Evolutionary conservation across 1,140 invertebrate genomes (phyloP).

Genomic region (Panagrolaimus sp.): DNA sequence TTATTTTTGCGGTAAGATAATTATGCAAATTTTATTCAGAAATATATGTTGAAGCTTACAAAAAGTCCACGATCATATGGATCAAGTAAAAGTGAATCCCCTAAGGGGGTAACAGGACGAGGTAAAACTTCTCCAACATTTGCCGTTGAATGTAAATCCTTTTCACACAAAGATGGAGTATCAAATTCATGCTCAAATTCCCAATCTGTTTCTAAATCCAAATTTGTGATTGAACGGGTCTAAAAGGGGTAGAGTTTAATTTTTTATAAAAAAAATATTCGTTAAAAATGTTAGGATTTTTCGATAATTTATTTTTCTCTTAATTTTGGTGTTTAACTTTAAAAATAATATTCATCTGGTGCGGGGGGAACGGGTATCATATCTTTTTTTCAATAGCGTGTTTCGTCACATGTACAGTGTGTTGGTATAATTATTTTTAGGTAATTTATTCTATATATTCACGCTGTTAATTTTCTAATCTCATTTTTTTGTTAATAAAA

Average conservation of each 20-base stretch:
- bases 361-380: too few species aligned
- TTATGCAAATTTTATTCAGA: not conserved
- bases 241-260: too few species aligned
- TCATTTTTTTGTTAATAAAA: too few species aligned
- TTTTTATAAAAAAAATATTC: too few species aligned
- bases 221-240: slow-evolving; percentile 69
- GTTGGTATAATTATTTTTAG: too few species aligned
- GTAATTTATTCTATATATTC: too few species aligned
- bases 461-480: too few species aligned
- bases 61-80: slow-evolving; percentile 18
- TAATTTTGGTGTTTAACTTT: slow-evolving; percentile 37
- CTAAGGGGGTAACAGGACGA: slow-evolving; percentile 17
- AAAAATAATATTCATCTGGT: too few species aligned
- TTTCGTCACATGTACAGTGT: too few species aligned
- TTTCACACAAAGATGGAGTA: slow-evolving; percentile 62
- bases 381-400: too few species aligned
- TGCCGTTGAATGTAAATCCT: slow-evolving; percentile 60
- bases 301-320: too few species aligned
- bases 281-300: too few species aligned
- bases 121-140: slow-evolving; percentile 34
- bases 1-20: not conserved
- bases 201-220: slow-evolving; percentile 70
- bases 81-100: slow-evolving; percentile 9
- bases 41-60: not conserved
- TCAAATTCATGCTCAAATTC: slow-evolving; percentile 72